These are phyloP conservation scores for Nilaparvata lugens DNA, from an alignment of 1,140 invertebrate species.

Conservation along the genomic window DNA sequence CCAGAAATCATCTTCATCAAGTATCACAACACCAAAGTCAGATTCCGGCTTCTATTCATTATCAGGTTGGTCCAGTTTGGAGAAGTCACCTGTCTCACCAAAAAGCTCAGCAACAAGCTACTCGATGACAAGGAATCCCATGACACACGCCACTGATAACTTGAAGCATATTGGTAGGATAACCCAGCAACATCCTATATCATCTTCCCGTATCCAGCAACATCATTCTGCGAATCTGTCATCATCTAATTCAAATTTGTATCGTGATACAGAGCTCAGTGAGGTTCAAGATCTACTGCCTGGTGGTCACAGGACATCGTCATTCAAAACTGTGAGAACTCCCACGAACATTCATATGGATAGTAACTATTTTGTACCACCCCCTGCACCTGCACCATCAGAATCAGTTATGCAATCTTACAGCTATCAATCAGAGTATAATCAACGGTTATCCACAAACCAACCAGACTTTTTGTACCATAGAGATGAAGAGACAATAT, in stretches of 20 bases:
- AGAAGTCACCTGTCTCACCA: conserved; percentile 71
- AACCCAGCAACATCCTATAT: conserved; percentile 16
- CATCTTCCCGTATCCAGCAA: conserved; percentile 30
- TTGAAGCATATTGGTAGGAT: conserved; percentile 14
- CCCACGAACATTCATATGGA: conserved; percentile 26
- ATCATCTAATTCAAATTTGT: conserved; percentile 16
- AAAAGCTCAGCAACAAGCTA: conserved; percentile 28
- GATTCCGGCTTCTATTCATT: conserved; percentile 78
- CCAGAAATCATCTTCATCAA: conserved; percentile 48
- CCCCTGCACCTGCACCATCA: conserved; percentile 39
- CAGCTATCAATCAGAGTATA: not conserved
- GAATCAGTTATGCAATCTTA: conserved; percentile 14
- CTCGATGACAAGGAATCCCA: conserved; percentile 13
- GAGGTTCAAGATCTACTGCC: conserved; percentile 30
- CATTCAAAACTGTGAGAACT: conserved; percentile 39
- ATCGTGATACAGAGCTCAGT: conserved; percentile 28
- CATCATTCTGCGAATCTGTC: not conserved
- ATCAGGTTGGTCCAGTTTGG: conserved; percentile 68
- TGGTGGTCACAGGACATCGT: conserved; percentile 38
- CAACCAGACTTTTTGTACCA: conserved; percentile 34
- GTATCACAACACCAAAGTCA: conserved; percentile 61
- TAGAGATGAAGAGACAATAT: conserved; percentile 58
- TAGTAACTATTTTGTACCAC: conserved; percentile 36
- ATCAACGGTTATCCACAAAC: not conserved
- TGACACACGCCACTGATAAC: conserved; percentile 14